Evolutionary conservation across 35 echinoderm and acorn worm species (phyloP).

Genomic region (Heliocidaris tuberculata): DNA sequence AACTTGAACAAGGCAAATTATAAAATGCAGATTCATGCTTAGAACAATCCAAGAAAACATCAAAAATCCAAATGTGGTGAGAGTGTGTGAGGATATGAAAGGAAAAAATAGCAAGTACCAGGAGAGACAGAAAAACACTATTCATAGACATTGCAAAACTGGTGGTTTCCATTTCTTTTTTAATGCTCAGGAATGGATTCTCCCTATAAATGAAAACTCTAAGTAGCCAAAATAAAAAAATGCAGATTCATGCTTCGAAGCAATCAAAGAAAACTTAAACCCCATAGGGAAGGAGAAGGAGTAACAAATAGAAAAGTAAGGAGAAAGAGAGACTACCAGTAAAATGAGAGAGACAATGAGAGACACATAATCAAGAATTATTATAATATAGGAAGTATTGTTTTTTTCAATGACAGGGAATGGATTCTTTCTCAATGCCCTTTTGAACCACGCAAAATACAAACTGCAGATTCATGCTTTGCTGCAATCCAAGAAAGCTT

Average conservation of each 20-base stretch:
- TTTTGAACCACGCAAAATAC: neutral
- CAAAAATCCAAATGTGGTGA: neutral
- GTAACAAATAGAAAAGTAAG: neutral
- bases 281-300: neutral
- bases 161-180: too few species aligned
- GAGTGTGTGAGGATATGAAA: neutral
- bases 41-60: neutral
- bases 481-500: neutral
- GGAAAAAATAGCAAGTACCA: neutral
- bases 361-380: too few species aligned
- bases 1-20: neutral
- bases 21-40: neutral
- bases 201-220: too few species aligned
- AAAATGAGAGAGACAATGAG: too few species aligned
- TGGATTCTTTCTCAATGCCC: neutral
- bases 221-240: too few species aligned
- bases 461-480: neutral
- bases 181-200: too few species aligned
- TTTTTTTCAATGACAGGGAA: neutral
- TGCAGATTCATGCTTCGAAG: too few species aligned
- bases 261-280: too few species aligned
- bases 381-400: neutral
- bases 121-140: neutral
- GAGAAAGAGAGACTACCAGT: neutral
- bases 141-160: too few species aligned